Percentiles rank a stretch among this genome's conserved stretches.
Evolutionary conservation across 1,140 invertebrate genomes (phyloP).

Genomic region (Rhizoglyphus robini): DNA sequence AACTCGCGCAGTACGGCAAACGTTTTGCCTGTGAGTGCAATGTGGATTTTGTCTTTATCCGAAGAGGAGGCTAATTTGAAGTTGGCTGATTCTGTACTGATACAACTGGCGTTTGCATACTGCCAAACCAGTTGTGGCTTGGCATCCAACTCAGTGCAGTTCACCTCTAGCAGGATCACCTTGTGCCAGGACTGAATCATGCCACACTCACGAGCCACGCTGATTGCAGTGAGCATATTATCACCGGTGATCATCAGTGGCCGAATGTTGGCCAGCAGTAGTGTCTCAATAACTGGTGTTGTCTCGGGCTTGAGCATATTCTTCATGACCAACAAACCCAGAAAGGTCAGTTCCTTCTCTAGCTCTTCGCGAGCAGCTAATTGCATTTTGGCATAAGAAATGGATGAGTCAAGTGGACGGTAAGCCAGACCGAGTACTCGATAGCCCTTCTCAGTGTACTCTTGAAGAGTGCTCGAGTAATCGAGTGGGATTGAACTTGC

Average conservation of each 20-base stretch:
- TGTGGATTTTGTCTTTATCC: slow-evolving; percentile 43
- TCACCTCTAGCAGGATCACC: slow-evolving; percentile 50
- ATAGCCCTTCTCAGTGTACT: slow-evolving; percentile 71
- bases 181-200: slow-evolving; percentile 59
- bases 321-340: slow-evolving; percentile 79
- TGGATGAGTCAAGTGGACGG: slow-evolving; percentile 41
- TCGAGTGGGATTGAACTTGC: slow-evolving; percentile 57
- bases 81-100: background rate
- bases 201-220: slow-evolving; percentile 85
- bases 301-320: slow-evolving; percentile 79
- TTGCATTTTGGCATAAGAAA: slow-evolving; percentile 36
- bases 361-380: slow-evolving; percentile 42
- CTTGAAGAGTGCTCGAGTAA: slow-evolving; percentile 49
- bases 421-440: slow-evolving; percentile 69
- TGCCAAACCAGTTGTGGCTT: slow-evolving; percentile 18
- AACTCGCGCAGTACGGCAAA: slow-evolving; percentile 56
- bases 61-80: slow-evolving; percentile 10
- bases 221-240: slow-evolving; percentile 88
- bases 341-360: slow-evolving; percentile 67
- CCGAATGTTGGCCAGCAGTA: slow-evolving; percentile 68
- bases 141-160: background rate
- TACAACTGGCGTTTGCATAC: slow-evolving; percentile 21
- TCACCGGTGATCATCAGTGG: slow-evolving; percentile 97
- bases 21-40: slow-evolving; percentile 60
- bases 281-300: slow-evolving; percentile 54